Percentiles rank a stretch among this genome's conserved stretches.
phyloP scores from a whole-genome alignment of 2,888 invertebrate genomes.

The Scrobipalpa costella region DNA sequence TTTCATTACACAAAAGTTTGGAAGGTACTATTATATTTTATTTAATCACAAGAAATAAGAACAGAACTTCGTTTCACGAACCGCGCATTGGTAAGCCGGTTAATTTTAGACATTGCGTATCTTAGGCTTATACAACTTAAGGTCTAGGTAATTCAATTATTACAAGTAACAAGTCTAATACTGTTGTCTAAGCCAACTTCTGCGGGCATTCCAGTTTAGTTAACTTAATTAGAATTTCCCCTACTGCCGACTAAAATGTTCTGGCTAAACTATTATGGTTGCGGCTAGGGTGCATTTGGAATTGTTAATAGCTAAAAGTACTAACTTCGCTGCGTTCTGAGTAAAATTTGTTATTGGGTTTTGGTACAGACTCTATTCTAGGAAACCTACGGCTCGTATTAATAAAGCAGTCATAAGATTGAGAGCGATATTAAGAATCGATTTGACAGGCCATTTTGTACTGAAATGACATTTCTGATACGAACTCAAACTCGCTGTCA shows the following conservation, averaged over 20 bases:
- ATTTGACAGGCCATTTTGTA: no score
- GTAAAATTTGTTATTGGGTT: constrained; percentile 4
- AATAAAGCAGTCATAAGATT: no score
- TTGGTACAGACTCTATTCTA: neutral
- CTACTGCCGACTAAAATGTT: constrained; percentile 49
- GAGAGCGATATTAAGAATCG: no score
- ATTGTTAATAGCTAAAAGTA: constrained; percentile 24
- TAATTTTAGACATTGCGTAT: neutral
- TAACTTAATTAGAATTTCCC: constrained; percentile 68
- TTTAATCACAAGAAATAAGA: no score
- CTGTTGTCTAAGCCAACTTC: constrained; percentile 35
- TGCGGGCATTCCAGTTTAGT: constrained; percentile 53
- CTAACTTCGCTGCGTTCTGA: neutral
- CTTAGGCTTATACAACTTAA: neutral
- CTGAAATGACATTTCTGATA: no score
- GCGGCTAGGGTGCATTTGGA: constrained; percentile 36
- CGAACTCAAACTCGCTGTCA: no score
- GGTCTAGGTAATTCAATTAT: constrained; percentile 2
- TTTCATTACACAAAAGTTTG: no score
- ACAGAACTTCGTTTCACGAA: neutral
- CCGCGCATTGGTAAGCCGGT: neutral
- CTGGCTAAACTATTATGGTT: constrained; percentile 57
- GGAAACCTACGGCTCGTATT: no score
- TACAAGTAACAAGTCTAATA: constrained; percentile 11
- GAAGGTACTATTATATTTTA: no score